phyloP scores from a whole-genome alignment of 1,140 invertebrate species.

The Drosophila gunungcola region DNA sequence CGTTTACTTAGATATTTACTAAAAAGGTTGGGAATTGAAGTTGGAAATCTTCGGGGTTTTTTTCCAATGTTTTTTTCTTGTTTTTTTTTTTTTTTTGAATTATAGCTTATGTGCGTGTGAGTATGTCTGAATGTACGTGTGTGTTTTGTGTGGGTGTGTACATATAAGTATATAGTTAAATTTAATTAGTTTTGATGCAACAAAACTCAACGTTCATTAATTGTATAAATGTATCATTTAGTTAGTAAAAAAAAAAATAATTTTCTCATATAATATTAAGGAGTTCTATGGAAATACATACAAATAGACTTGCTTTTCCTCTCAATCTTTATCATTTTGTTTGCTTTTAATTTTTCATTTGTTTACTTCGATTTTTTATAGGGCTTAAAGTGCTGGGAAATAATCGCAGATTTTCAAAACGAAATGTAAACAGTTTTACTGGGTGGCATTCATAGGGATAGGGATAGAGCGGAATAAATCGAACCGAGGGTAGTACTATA shows the following conservation, averaged over 20 bases:
- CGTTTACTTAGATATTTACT: too few species aligned
- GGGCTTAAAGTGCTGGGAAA: constrained; percentile 8
- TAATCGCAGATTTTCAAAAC: constrained; percentile 5
- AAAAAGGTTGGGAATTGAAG: constrained; percentile 1
- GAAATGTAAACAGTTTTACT: constrained; percentile 25
- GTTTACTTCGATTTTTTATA: background rate
- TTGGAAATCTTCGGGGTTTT: constrained; percentile 8
- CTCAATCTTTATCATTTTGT: background rate
- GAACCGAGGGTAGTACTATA: constrained; percentile 20
- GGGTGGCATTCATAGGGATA: background rate
- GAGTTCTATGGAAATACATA: constrained; percentile 54
- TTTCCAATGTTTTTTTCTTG: too few species aligned
- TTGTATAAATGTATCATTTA: constrained; percentile 42
- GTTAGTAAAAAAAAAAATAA: constrained; percentile 43
- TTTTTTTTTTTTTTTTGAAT: constrained; percentile 26
- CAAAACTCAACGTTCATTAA: constrained; percentile 43
- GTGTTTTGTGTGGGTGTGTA: constrained; percentile 15
- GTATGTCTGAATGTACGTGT: constrained; percentile 22
- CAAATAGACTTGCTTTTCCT: constrained; percentile 38
- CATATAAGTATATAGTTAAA: constrained; percentile 19
- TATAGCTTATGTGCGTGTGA: constrained; percentile 24
- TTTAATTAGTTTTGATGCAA: constrained; percentile 40
- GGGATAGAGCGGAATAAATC: constrained; percentile 11
- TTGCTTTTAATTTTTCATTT: background rate
- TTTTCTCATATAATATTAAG: constrained; percentile 30